These are phyloP conservation scores for Trilocha varians DNA, from an alignment of 2,888 invertebrate species.

Conservation along the genomic window DNA sequence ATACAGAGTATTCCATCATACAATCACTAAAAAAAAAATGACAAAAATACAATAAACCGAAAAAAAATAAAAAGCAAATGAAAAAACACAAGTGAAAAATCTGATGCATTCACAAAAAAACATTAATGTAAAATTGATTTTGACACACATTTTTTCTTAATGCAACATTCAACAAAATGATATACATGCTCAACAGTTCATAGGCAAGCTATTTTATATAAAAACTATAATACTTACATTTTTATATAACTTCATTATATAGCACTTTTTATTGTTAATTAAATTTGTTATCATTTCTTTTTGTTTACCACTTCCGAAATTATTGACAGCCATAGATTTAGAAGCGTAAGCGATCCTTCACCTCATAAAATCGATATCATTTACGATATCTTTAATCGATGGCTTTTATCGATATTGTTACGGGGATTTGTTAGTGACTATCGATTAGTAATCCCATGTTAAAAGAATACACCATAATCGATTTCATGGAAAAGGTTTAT, in stretches of 20 bases:
- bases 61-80: no score
- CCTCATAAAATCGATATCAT: no score
- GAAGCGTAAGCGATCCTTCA: conserved; percentile 46
- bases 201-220: conserved; percentile 35
- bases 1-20: no score
- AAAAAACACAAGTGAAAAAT: no score
- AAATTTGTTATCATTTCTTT: conserved; percentile 19
- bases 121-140: no score
- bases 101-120: no score
- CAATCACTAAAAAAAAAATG: no score
- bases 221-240: conserved; percentile 60
- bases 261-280: conserved; percentile 39
- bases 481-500: conserved; percentile 71
- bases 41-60: no score
- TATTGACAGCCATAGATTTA: conserved; percentile 45
- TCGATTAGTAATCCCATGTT: conserved; percentile 69
- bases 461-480: conserved; percentile 70
- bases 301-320: conserved; percentile 40
- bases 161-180: neutral
- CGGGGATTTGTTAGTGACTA: conserved; percentile 51
- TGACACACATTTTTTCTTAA: neutral
- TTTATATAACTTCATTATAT: conserved; percentile 35
- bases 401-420: conserved; percentile 23
- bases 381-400: conserved; percentile 23
- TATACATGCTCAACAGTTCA: conserved; percentile 69